Percentiles rank a stretch among this genome's conserved stretches.
phyloP scores from a whole-genome alignment of 1,140 invertebrate species.

The Halictus rubicundus region DNA sequence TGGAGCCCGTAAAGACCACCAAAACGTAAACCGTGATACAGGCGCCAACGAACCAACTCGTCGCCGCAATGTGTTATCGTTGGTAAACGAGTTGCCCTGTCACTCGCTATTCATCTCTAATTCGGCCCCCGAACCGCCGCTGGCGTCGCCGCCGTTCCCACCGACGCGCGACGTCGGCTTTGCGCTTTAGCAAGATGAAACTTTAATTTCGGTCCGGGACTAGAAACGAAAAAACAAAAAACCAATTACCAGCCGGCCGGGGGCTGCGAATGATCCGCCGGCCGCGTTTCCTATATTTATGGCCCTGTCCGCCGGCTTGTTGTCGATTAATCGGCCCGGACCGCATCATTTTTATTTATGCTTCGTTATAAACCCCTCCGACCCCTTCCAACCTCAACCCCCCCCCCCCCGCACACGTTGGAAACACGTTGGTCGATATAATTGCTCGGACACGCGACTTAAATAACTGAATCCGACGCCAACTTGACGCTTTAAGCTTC shows the following conservation, averaged over 20 bases:
- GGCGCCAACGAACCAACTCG: conserved; percentile 63
- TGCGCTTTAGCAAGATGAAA: conserved; percentile 61
- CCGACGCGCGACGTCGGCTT: conserved; percentile 1
- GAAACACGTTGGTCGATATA: not conserved
- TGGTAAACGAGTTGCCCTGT: conserved; percentile 61
- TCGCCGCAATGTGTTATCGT: conserved; percentile 65
- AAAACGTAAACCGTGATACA: conserved; percentile 65
- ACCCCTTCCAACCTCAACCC: not conserved
- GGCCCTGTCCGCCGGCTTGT: not conserved
- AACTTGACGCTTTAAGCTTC: no score
- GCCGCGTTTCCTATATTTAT: conserved; percentile 28
- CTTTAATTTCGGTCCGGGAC: conserved; percentile 52
- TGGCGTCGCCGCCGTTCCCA: not conserved
- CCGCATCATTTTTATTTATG: conserved; percentile 43
- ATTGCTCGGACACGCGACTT: not conserved
- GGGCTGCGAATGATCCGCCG: conserved; percentile 23
- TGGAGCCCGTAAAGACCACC: conserved; percentile 57
- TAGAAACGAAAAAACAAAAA: conserved; percentile 44
- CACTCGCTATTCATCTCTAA: conserved; percentile 64
- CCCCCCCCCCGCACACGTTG: no score
- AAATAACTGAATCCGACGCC: not conserved
- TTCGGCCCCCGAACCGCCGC: conserved; percentile 30
- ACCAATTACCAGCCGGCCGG: conserved; percentile 26
- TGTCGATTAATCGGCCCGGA: conserved; percentile 36
- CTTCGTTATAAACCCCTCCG: not conserved